A percentile compares a stretch with the other conserved stretches of the same genome.
Conservation (phyloP, 2,797 vertebrate genomes). For the Alauda arvensis region DNA sequence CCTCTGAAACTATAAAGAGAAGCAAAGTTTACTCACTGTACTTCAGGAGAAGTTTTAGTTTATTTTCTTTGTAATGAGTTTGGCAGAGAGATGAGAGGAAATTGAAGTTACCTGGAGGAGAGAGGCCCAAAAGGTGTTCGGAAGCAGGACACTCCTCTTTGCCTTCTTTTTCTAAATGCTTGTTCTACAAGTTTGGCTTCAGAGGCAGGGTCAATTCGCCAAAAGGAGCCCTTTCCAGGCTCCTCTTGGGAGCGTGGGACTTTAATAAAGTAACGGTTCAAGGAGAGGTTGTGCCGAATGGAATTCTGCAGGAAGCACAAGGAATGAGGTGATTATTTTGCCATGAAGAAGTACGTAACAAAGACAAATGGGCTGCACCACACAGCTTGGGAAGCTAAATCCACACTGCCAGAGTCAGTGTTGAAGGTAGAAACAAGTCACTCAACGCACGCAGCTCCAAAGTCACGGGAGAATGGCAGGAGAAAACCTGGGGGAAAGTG, state of each 20-base stretch:
- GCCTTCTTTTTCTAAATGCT: constrained; percentile 94
- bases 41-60: not conserved
- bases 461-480: not conserved
- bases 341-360: not conserved
- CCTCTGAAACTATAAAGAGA: not conserved
- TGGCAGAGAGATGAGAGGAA: not conserved
- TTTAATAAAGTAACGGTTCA: constrained; percentile 98
- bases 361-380: not conserved
- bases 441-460: not conserved
- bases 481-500: not conserved
- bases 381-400: not conserved
- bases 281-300: constrained; percentile 96
- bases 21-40: not conserved
- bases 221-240: constrained; percentile 97
- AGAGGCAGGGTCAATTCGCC: constrained; percentile 94
- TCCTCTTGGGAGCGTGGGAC: constrained; percentile 97
- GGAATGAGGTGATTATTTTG: not conserved
- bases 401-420: not conserved
- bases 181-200: constrained; percentile 96
- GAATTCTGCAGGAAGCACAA: constrained; percentile 83
- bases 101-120: constrained; percentile 85
- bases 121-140: constrained; percentile 96
- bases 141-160: constrained; percentile 95
- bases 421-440: not conserved
- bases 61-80: not conserved